These are phyloP conservation scores for Indicator maculatus DNA, from an alignment of 2,113 vertebrate genomes.

Conservation along the genomic window DNA sequence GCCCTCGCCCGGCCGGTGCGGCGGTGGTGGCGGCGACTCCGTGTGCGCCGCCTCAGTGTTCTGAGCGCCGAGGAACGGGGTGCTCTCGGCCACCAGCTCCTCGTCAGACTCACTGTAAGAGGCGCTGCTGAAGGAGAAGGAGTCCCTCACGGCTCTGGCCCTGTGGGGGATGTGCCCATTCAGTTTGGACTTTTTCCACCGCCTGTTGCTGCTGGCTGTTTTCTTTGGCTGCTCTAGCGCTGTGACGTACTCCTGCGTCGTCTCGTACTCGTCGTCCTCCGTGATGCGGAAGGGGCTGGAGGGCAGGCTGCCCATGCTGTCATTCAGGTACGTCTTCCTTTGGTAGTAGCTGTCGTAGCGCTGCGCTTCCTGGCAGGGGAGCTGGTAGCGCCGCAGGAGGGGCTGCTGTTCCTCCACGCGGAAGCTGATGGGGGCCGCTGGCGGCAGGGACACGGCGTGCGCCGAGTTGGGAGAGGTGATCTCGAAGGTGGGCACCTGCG, in stretches of 20 bases:
- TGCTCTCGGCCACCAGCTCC: conserved; percentile 92
- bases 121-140: conserved; percentile 92
- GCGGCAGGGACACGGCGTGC: conserved; percentile 91
- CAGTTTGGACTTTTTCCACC: conserved; percentile 92
- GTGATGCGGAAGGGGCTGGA: conserved; percentile 93
- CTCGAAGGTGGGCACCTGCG: conserved; percentile 96
- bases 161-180: conserved; percentile 92
- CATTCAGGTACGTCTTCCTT: conserved; percentile 88
- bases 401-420: conserved; percentile 91
- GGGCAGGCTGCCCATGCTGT: conserved; percentile 93
- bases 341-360: conserved; percentile 91
- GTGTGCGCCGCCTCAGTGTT: conserved; percentile 81
- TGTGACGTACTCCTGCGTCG: conserved; percentile 94
- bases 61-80: conserved; percentile 95
- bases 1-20: conserved; percentile 86
- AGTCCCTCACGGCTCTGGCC: conserved; percentile 87
- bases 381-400: conserved; percentile 88
- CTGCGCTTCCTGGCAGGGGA: conserved; percentile 87
- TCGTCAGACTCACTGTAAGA: conserved; percentile 91
- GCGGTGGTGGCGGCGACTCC: conserved; percentile 88
- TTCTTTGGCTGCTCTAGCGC: conserved; percentile 86
- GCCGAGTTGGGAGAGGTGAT: conserved; percentile 94
- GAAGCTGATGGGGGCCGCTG: conserved; percentile 88
- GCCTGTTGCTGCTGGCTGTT: conserved; percentile 82
- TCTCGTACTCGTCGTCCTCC: conserved; percentile 95